Evolutionary conservation across 2,888 invertebrate genomes (phyloP).

Genomic region (Parnassius apollo): DNA sequence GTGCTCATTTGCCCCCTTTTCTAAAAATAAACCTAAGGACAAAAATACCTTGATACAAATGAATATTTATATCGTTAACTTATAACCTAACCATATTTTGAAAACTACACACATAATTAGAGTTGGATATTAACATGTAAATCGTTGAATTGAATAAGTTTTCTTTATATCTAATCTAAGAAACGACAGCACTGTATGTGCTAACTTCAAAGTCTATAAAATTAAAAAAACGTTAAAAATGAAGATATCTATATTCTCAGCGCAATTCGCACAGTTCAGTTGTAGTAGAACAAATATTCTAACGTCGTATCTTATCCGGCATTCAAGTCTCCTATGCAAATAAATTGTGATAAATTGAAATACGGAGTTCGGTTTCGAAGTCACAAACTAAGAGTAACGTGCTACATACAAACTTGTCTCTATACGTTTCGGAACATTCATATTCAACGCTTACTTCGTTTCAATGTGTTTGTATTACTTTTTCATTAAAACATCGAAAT

Average conservation of each 20-base stretch:
- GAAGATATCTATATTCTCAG: not conserved
- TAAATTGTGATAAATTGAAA: conserved; percentile 27
- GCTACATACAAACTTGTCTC: not conserved
- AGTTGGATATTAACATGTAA: no score
- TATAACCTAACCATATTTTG: no score
- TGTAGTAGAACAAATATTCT: conserved; percentile 22
- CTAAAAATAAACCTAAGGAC: no score
- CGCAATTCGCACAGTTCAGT: conserved; percentile 4
- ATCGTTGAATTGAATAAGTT: no score
- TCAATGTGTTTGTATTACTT: not conserved
- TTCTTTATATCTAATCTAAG: no score
- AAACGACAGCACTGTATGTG: no score
- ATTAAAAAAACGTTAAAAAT: not conserved
- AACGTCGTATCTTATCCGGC: conserved; percentile 19
- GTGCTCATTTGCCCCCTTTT: no score
- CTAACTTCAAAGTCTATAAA: no score
- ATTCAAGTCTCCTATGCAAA: conserved; percentile 25
- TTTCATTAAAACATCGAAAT: not conserved
- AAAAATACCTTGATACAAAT: no score
- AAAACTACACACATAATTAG: no score
- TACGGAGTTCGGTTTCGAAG: conserved; percentile 20
- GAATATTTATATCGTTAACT: no score
- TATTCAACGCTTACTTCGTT: not conserved
- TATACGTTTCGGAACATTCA: not conserved
- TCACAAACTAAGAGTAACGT: conserved; percentile 22